Base-by-base conservation (phyloP, 2,888 invertebrate species). In the Oscheius sp. region DNA sequence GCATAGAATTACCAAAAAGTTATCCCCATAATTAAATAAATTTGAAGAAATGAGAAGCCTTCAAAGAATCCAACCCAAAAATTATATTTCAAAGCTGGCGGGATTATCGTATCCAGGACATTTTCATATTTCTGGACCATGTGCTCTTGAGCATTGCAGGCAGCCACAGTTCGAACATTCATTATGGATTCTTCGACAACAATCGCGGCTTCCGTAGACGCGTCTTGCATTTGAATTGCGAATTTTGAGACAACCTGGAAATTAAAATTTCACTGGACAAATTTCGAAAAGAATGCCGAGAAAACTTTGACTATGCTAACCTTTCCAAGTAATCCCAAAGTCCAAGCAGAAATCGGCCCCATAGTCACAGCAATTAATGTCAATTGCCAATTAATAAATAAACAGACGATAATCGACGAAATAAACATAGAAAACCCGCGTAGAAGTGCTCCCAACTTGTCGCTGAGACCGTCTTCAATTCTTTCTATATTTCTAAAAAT, bases 51-150 rank as follows among this genome's bases (percentile, higher is more conserved):
- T 7, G 80, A 69, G 13, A 78, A 21, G 2, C 82, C 82, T 27
- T 82, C 81, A 53, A 82, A 79, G 72, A 82, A 82, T 27, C 82
- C 82, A n/a, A 69, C 72, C 78, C 78, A 76, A 49, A 81, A 81
- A 23, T 77, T 75, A 53, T 69, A 69, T 41, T 53, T 53, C 18
- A 49, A n/a, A 9, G 66, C 58, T 7, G 25, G 23, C 23, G 49
- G 35, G n/a, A 66, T 43, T 7, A 59, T 58, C 1, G 18, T 21
- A 2, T 61, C 29, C 46, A 71, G 49, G 13, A 55, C 29, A 18
- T 25, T 21, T 13, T 25, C 16, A 45, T 71, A 72, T 21, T 72
- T 71, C 63, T 74, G 43, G 23, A 78, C 77, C 76, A 82, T 77
- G 53, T 76, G 76, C 1, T 75, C 35, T 45, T 82, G 80, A 2